Evolutionary conservation across 2,888 invertebrate genomes (phyloP).

Genomic region (Steinernema hermaphroditum): DNA sequence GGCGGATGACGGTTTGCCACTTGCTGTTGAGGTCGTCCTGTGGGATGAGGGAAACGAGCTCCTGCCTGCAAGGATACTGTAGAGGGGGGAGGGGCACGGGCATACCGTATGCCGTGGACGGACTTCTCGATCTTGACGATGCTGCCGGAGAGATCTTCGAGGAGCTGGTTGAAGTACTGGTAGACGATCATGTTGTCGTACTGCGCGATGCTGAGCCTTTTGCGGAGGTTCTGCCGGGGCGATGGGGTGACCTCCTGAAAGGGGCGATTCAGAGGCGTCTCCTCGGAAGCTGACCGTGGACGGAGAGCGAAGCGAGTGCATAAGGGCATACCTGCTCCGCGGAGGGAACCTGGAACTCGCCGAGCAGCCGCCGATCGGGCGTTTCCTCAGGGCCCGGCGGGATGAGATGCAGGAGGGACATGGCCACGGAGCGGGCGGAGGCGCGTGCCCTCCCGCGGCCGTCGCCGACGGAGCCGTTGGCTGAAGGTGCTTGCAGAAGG

Average conservation of each 20-base stretch:
- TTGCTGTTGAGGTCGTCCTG: slow-evolving; percentile 54
- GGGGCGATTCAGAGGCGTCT: background rate
- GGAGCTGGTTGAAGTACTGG: slow-evolving; percentile 61
- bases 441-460: slow-evolving; percentile 27
- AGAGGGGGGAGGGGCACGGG: background rate
- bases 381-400: slow-evolving; percentile 19
- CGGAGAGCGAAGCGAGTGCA: background rate
- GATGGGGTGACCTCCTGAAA: slow-evolving; percentile 23
- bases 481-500: slow-evolving; percentile 21
- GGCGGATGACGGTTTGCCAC: slow-evolving; percentile 62
- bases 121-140: slow-evolving; percentile 54
- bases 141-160: slow-evolving; percentile 57
- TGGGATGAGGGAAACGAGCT: slow-evolving; percentile 54
- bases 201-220: slow-evolving; percentile 59
- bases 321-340: slow-evolving; percentile 1
- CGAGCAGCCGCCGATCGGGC: background rate
- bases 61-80: slow-evolving; percentile 47
- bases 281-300: no score
- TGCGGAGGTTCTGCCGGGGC: slow-evolving; percentile 36
- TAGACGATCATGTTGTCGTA: slow-evolving; percentile 63
- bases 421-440: slow-evolving; percentile 33
- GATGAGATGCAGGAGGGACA: slow-evolving; percentile 35
- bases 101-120: slow-evolving; percentile 55
- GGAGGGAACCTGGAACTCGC: background rate
- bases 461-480: slow-evolving; percentile 41